Base-by-base conservation (phyloP, 2,113 vertebrate species). In the Poeciliopsis occidentalis region DNA sequence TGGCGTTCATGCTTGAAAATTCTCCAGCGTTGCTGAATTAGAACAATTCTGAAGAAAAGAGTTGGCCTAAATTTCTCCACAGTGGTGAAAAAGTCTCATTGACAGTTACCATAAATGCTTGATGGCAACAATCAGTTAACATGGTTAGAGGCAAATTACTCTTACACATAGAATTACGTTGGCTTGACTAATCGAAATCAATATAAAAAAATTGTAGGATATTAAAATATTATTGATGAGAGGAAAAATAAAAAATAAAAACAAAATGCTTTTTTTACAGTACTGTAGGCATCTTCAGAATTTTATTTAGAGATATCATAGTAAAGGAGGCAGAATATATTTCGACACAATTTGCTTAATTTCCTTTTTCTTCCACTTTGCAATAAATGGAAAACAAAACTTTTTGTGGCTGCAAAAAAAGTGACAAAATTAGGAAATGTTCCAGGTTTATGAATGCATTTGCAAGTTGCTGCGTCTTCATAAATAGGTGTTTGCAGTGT, bases 401-500 rank as follows among this genome's bases (percentile, higher is more conserved):
- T 1, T 8, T 24, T 24, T 57, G 51, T 8, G 51, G 51, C 10
- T 57, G 51, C 22, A n/a, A 57, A 27, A 27, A 27, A 27, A n/a
- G 51, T 57, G 24, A 24, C 22, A 57, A 57, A 57, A 24, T 24
- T 7, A 8, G 7, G 6, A 22, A 54, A 54, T 11, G 24, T 11
- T 57, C 17, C 17, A 51, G 19, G 15, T 22, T 51, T 22, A 51
- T 57, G 8, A 57, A 57, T n/a, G n/a, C 22, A 22, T n/a, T 57
- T 57, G 24, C 51, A 57, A 57, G 22, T 57, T 8, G 19, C 19
- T 57, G 24, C n/a, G 51, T 57, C 19, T 57, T 17, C 24, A 10
- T 37, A 24, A 57, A 57, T 57, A 57, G 51, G 71, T 60, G 63
- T 63, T 39, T 66, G 24, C 63, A 62, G 24, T 22, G 31, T 71